Base-by-base conservation (phyloP, 1,140 invertebrate species). In the Thaumetopoea pityocampa region DNA sequence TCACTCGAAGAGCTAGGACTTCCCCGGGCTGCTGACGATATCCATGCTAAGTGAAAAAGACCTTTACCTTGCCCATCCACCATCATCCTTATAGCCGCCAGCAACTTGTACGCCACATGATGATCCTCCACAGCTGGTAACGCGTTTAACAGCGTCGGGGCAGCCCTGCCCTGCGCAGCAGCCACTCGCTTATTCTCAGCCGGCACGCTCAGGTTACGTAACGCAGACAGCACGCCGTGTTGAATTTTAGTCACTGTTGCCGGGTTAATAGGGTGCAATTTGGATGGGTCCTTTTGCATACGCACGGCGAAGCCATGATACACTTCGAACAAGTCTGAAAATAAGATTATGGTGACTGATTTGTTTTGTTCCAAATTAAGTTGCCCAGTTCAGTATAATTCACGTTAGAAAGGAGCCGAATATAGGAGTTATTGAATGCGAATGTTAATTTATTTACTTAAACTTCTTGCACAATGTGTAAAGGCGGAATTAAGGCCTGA, bases 41-140 rank as follows among this genome's bases (percentile, higher is more conserved):
- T n/a, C n/a, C n/a, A n/a, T 9, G 32, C 16, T 4, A 32, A 15
- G 19, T 5, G 22, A 17, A 11, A 22, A 12, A 26, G 19, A 19
- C 5, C 18, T 36, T 47, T 3, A 78, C 71, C 72, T 43, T 76
- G 71, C 27, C 73, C 68, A 28, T 79, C 71, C 0, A 80, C 51
- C 14, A 95, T 88, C 90, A 97, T 96, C 35, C 95, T 87, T 2
- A 96, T 74, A 9, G 94, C 94, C 5, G 94, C 95, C 12, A 97
- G 66, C 12, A 97, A 82, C 80, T 96, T 96, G 63, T 96, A 96
- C 15, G 94, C 91, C 1, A 96, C 94, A 23, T 93, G 90, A 45
- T 94, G 91, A 30, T 94, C 90, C 27, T 90, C 85, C 2, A 93
- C 79, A 86, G 92, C 90, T 0, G 91, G 90, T 63, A 95, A 85